Percentiles rank a stretch among this genome's conserved stretches.
Evolutionary conservation across 2,797 vertebrate genomes (phyloP).

Genomic region (Sebastolobus alascanus): DNA sequence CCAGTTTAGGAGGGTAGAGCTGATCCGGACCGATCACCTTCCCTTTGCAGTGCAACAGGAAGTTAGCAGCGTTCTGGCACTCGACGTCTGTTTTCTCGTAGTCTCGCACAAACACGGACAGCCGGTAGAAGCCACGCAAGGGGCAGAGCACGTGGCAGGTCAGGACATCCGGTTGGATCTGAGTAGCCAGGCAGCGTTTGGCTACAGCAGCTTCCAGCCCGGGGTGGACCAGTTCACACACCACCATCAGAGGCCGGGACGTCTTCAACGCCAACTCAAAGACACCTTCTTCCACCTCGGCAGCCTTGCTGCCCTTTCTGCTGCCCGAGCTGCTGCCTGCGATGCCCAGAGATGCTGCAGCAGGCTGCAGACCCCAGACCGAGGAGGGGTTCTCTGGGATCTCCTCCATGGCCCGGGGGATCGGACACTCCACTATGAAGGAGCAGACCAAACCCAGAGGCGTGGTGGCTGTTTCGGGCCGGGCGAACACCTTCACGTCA

Average conservation of each 20-base stretch:
- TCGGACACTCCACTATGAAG: constrained; percentile 83
- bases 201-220: constrained; percentile 71
- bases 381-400: constrained; percentile 86
- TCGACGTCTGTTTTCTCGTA: constrained; percentile 71
- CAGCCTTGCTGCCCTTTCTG: constrained; percentile 73
- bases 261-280: constrained; percentile 80
- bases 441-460: constrained; percentile 87
- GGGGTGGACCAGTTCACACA: constrained; percentile 82
- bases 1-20: constrained; percentile 84
- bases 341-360: constrained; percentile 75
- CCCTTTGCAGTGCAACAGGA: constrained; percentile 82
- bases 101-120: constrained; percentile 86
- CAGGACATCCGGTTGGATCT: constrained; percentile 82
- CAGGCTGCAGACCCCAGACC: constrained; percentile 85
- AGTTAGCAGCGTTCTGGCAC: constrained; percentile 85
- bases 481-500: constrained; percentile 87
- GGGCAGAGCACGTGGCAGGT: constrained; percentile 85
- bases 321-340: constrained; percentile 76
- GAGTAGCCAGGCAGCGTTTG: constrained; percentile 85
- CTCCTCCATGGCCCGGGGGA: constrained; percentile 72
- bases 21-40: constrained; percentile 63
- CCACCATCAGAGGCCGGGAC: constrained; percentile 78
- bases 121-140: constrained; percentile 82
- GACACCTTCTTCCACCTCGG: constrained; percentile 67
- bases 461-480: constrained; percentile 61